These are phyloP conservation scores for Nettapus auritus DNA, from an alignment of 2,113 vertebrate genomes.

Conservation along the genomic window DNA sequence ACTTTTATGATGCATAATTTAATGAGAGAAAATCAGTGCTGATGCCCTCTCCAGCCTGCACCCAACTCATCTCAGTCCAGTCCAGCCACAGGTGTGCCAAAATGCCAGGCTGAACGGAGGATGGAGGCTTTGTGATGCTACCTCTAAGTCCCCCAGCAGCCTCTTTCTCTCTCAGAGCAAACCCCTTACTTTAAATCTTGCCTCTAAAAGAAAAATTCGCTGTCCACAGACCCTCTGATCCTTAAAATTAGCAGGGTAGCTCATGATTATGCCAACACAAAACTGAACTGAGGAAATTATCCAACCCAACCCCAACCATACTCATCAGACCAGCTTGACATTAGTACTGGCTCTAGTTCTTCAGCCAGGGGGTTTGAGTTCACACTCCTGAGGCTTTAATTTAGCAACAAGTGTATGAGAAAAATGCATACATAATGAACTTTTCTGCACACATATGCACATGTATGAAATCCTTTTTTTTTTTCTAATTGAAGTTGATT, in stretches of 20 bases:
- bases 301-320: background rate
- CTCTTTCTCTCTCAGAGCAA: background rate
- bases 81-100: background rate
- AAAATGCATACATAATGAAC: background rate
- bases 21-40: background rate
- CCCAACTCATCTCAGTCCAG: background rate
- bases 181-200: background rate
- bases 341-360: background rate
- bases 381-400: background rate
- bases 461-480: background rate
- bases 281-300: background rate
- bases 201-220: background rate
- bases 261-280: background rate
- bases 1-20: background rate
- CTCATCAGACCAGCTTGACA: background rate
- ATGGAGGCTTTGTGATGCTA: background rate
- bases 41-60: background rate
- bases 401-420: background rate
- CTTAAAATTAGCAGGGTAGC: background rate
- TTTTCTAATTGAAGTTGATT: background rate
- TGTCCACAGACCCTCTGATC: background rate
- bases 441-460: background rate
- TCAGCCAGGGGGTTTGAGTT: background rate
- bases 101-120: background rate
- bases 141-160: background rate